Evolutionary conservation across 2,797 vertebrate genomes (phyloP), one percentile per base, ranked within the genome.

Genomic region (Oceanodroma leucorhoa): DNA sequence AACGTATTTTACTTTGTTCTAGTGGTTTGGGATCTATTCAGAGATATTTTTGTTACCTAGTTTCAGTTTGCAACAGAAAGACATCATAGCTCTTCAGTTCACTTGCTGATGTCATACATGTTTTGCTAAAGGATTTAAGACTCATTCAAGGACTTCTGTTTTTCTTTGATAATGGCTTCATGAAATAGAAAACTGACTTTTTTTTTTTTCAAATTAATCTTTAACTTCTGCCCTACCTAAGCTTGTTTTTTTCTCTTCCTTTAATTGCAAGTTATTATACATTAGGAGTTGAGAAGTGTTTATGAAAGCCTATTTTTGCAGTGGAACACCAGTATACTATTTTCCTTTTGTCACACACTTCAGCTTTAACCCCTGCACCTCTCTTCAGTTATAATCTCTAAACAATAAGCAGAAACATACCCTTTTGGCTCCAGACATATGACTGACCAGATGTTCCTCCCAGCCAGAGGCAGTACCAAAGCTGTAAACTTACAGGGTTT

Each of bases 41-140:
- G 67, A 78, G 88, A 67, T 82, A 83, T 97, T 95, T 97, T 76
- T 93, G 60, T 55, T 76, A 51, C n/a, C 84, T 83, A 70, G 55
- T 83, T 95, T 92, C 77, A 69, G 78, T 77, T 93, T 0, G 2
- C 66, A 62, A 75, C 41, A 93, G 88, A 90, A 77, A 90, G 84
- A 70, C 53, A 92, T 95, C 84, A 89, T 76, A 92, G 94, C 81
- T 58, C 30, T 38, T 91, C 81, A 26, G 58, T 84, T 94, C 55
- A 46, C 70, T 95, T 94, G 85, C 94, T 93, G 91, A 94, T 88
- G 84, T 89, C 90, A 95, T 48, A 84, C 30, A 34, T 10, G 78
- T 41, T 70, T 79, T 86, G 73, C 71, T 30, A 27, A 92, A 95
- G 65, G 91, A 94, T 93, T 89, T 89, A 90, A 94, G 81, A 81